phyloP scores from a whole-genome alignment of 2,888 invertebrate species.

The Chrysopilus asiliformis region DNA sequence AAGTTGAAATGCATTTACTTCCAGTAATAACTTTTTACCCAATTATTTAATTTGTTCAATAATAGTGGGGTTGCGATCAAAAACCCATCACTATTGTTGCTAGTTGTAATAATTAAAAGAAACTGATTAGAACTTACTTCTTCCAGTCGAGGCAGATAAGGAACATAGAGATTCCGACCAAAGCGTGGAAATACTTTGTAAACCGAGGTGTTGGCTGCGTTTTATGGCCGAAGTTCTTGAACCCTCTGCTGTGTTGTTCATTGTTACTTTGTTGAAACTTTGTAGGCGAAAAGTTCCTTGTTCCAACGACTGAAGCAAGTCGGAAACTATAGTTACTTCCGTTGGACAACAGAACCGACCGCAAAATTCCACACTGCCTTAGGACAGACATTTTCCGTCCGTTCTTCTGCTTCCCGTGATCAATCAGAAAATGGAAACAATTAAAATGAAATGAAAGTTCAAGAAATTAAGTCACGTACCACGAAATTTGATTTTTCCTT shows the following conservation, averaged over 20 bases:
- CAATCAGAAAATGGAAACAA: too few species aligned
- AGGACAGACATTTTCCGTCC: slow-evolving; percentile 9
- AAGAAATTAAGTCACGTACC: too few species aligned
- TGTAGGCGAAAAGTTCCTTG: not conserved
- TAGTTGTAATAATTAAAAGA: too few species aligned
- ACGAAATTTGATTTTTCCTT: too few species aligned
- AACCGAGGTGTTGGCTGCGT: slow-evolving; percentile 30
- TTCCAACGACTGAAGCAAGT: not conserved
- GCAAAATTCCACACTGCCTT: slow-evolving; percentile 5
- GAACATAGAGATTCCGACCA: slow-evolving; percentile 32
- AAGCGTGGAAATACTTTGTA: slow-evolving; percentile 34
- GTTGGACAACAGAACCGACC: not conserved
- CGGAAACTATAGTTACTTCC: not conserved
- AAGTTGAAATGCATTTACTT: too few species aligned
- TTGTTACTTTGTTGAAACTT: not conserved
- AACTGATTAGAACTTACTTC: slow-evolving; percentile 33
- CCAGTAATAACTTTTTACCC: too few species aligned
- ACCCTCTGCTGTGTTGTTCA: slow-evolving; percentile 21
- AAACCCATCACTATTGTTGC: too few species aligned
- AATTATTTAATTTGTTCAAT: too few species aligned
- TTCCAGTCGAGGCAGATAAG: slow-evolving; percentile 34
- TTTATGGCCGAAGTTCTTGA: slow-evolving; percentile 45
- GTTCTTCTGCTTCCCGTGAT: too few species aligned
- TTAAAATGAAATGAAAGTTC: too few species aligned
- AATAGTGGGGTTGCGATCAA: too few species aligned